Evolutionary conservation across 1,140 invertebrate species (phyloP), one percentile per base, ranked within the genome.

Genomic region (Penaeus chinensis): DNA sequence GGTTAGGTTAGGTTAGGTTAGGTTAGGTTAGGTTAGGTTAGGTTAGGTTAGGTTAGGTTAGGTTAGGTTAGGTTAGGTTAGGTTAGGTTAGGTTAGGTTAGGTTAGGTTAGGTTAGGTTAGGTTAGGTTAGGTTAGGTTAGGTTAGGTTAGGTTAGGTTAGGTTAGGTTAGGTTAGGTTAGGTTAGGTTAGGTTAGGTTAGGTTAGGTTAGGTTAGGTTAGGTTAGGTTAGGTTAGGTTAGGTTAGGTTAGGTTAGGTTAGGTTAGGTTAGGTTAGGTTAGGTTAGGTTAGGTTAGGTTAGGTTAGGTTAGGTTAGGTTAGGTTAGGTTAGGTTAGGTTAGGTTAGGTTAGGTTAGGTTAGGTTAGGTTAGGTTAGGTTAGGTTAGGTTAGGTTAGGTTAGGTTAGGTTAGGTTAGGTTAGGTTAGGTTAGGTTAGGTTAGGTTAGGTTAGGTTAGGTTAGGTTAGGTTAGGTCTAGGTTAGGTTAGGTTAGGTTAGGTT

Each of bases 1-100:
- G n/a, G n/a, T 65, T 65, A 65, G n/a, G 63, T 65, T 65, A 65
- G n/a, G 63, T 65, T 65, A 65, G n/a, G 63, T 65, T 65, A 65
- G n/a, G 63, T 65, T 65, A 65, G n/a, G 63, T 65, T 65, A 65
- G n/a, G 63, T 65, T 65, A 65, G n/a, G 63, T 65, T 65, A 65
- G n/a, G 63, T 65, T 65, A 65, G n/a, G 63, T 65, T 65, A 65
- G n/a, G 63, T 65, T 65, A 65, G n/a, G 16, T 65, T 65, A 65
- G n/a, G n/a, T 16, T 65, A 18, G n/a, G n/a, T 16, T 65, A 18
- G n/a, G n/a, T 16, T 65, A 18, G n/a, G n/a, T 16, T 65, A 18
- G n/a, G n/a, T 16, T 65, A 18, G n/a, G n/a, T 65, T 65, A 65
- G n/a, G 63, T 65, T 65, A 65, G n/a, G 63, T 65, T 65, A 65